Base-by-base conservation (phyloP, 1,140 invertebrate species). In the Notospermus geniculatus region DNA sequence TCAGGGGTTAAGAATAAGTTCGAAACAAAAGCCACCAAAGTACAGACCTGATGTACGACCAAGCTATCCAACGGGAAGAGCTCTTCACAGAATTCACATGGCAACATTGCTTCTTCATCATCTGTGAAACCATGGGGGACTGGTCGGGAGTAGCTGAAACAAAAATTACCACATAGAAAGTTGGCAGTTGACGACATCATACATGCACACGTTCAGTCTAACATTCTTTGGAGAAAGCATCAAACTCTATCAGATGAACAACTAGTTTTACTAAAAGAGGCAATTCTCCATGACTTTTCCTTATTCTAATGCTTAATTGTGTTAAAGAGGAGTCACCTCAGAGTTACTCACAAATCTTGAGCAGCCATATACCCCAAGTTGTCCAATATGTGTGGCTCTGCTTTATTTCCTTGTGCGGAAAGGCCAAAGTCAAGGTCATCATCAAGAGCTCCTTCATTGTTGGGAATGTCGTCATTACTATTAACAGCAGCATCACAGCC, bases 11-110 rank as follows among this genome's bases (percentile, higher is more conserved):
- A 29, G 11, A 43, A 19, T 27, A 52, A 50, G 56, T 45, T 25
- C 59, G 54, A n/a, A 59, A 59, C n/a, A 17, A 27, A 27, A 27
- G 28, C 36, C 15, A 52, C n/a, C 1, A 23, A 30, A 9, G 32
- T 54, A 29, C 45, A 9, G 1, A 78, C 74, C 72, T 78, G 76
- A 57, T 78, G 76, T 54, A 72, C 70, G 23, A 77, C 65, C 46
- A 78, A 60, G 13, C 66, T 54, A 54, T 77, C 75, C 41, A 63
- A 59, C 50, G 76, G 73, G 52, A 73, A 71, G 1, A 71, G 64
- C 29, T 71, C 71, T 52, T 71, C 62, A 71, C 76, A 78, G 60
- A 78, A 78, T 59, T 78, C 76, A 69, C 76, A 78, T 0, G 76
- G 76, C 29, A 78, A 57, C 64, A 75, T 66, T 22, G 69, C 36